Evolutionary conservation across 2,888 invertebrate species (phyloP), one percentile per base, ranked within the genome.

Genomic region (Heliconius erato): DNA sequence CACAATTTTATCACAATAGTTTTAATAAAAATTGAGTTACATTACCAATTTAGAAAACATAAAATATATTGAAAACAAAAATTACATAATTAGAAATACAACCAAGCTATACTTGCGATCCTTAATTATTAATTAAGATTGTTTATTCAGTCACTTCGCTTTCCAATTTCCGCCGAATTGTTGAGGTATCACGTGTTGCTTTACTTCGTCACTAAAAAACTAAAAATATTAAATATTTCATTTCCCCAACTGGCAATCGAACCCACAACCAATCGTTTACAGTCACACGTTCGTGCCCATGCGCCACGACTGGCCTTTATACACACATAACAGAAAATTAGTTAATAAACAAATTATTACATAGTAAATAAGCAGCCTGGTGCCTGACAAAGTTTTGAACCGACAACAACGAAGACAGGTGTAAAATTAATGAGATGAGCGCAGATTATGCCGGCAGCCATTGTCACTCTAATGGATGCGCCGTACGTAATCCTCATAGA

Each of bases 381-480:
- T 68, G 54, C 5, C 44, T 67, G 77, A 32, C 44, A 63, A 81
- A 78, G 81, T 81, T 81, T 81, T 72, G 65, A 40, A 77, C 77
- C 54, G 26, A 76, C 76, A 80, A 71, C 72, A 54, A 54, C 49
- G 82, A 65, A 80, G 82, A 81, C 82, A 81, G 82, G 82, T 84
- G 82, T 80, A 67, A 81, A 82, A 83, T 81, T 81, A 84, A 84
- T 78, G 79, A 81, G 76, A 82, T 59, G 77, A 72, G 82, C 67
- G 83, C 77, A 82, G 83, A 84, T 83, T 84, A 79, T 83, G 74
- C 79, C 79, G 72, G 74, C 49, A 82, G 82, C 83, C 79, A 81
- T 83, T 83, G 85, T 83, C 81, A 32, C 80, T 77, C 80, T 85
- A 85, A 85, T 84, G 84, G 85, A 85, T 83, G 77, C 77, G 81